Evolutionary conservation across 2,888 invertebrate genomes (phyloP), one percentile per base, ranked within the genome.

Genomic region (Epirrita christyi): DNA sequence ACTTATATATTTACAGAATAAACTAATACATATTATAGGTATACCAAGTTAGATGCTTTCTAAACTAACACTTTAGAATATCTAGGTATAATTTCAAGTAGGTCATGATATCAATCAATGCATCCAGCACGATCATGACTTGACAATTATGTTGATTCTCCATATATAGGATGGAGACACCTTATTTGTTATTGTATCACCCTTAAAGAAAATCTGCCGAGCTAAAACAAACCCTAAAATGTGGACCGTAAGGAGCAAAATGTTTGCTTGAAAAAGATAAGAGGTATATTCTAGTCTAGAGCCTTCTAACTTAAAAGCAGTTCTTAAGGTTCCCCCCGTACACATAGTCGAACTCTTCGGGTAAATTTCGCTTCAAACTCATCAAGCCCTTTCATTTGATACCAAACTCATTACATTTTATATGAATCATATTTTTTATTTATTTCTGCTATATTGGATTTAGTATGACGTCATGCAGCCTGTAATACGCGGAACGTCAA

Each of bases 101-200:
- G 61, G 61, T 60, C 58, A 56, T 60, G 64, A 61, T 63, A 63
- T 64, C 64, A 64, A 64, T 67, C 66, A 64, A 64, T 56, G 57
- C 61, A 59, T 61, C 51, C 52, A 63, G 54, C 48, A 46, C 48
- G 52, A 48, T 9, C 7, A 8, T 32, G 9, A 49, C 76, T 76
- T 77, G 70, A 72, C 74, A 80, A 81, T 77, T 73, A 82, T 80
- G 81, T 76, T 75, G 82, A 80, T 77, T 82, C 78, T 68, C 83
- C 83, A 71, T 83, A 75, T 83, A 76, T 68, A 82, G 82, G 72
- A 78, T 73, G 73, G 65, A 78, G 74, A 74, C 67, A 61, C 78
- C 70, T 74, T 72, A 68, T 64, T 60, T 60, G 54, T 56, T 71
- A 63, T 72, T 57, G 42, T 48, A 44, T 56, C 67, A 63, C 43